Conservation (phyloP, 2,113 vertebrate genomes). For the Polyodon spathula region DNA sequence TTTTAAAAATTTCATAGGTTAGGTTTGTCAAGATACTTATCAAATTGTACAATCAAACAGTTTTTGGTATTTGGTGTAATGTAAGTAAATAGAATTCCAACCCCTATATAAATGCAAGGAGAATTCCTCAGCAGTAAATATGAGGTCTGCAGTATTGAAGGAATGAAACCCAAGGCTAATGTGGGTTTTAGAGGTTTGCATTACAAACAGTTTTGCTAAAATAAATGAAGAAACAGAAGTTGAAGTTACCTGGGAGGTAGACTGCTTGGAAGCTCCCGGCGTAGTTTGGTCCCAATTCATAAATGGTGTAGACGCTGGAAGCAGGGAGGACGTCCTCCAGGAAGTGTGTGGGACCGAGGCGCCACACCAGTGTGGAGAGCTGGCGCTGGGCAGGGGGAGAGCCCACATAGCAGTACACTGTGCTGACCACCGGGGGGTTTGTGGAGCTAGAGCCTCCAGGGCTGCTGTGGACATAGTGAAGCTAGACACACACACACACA, state of each 20-base stretch:
- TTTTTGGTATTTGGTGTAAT: too few species aligned
- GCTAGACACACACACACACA: conserved; percentile 44
- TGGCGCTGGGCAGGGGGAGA: conserved; percentile 88
- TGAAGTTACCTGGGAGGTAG: conserved; percentile 78
- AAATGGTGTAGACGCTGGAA: conserved; percentile 71
- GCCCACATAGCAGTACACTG: conserved; percentile 83
- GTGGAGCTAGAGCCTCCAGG: conserved; percentile 84
- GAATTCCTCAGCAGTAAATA: too few species aligned
- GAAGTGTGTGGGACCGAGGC: conserved; percentile 86
- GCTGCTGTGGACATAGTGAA: conserved; percentile 88
- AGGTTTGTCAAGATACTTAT: too few species aligned
- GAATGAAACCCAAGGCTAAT: too few species aligned
- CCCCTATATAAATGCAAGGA: too few species aligned
- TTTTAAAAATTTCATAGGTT: too few species aligned
- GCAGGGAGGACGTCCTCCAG: conserved; percentile 89
- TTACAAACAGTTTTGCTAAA: too few species aligned
- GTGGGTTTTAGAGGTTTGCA: too few species aligned
- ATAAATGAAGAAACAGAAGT: too few species aligned
- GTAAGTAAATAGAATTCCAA: too few species aligned
- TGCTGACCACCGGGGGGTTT: conserved; percentile 88
- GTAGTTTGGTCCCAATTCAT: conserved; percentile 85
- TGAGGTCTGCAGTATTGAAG: too few species aligned
- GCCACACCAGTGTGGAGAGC: conserved; percentile 81
- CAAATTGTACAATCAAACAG: too few species aligned
- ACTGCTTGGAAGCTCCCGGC: conserved; percentile 92